Conservation (phyloP, 2,888 invertebrate genomes). For the Protophormia terraenovae region DNA sequence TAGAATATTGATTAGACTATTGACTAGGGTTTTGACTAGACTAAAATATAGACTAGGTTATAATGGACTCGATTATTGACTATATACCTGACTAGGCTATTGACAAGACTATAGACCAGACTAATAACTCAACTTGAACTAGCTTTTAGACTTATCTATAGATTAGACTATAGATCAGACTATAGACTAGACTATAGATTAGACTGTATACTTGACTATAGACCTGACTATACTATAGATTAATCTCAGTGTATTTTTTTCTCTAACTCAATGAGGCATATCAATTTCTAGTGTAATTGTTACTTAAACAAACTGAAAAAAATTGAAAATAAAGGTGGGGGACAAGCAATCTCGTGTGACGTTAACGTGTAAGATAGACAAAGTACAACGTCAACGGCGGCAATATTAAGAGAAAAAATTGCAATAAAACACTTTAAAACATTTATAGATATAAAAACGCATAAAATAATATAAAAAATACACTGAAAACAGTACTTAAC, state of each 20-base stretch:
- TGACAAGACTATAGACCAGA: no score
- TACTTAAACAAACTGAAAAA: constrained; percentile 22
- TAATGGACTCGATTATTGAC: no score
- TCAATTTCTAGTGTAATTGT: constrained; percentile 27
- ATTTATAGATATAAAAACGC: constrained; percentile 9
- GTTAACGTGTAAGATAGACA: constrained; percentile 2
- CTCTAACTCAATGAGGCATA: constrained; percentile 40
- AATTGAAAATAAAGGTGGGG: constrained; percentile 20
- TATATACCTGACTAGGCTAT: no score
- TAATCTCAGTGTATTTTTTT: constrained; percentile 38
- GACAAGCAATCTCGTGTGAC: constrained; percentile 24
- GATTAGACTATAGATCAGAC: no score
- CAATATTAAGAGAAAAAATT: neutral
- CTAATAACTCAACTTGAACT: no score
- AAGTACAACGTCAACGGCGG: neutral
- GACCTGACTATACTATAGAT: no score
- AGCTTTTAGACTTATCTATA: no score
- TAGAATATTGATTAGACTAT: no score
- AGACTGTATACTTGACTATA: no score
- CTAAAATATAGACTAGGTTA: no score
- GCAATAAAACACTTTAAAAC: constrained; percentile 22
- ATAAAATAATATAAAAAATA: constrained; percentile 1
- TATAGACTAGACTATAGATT: no score
- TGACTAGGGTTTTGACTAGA: no score
- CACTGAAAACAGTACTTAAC: neutral